Conservation (phyloP, 92 coral and sea anemone species). For the Muricea muricata region DNA sequence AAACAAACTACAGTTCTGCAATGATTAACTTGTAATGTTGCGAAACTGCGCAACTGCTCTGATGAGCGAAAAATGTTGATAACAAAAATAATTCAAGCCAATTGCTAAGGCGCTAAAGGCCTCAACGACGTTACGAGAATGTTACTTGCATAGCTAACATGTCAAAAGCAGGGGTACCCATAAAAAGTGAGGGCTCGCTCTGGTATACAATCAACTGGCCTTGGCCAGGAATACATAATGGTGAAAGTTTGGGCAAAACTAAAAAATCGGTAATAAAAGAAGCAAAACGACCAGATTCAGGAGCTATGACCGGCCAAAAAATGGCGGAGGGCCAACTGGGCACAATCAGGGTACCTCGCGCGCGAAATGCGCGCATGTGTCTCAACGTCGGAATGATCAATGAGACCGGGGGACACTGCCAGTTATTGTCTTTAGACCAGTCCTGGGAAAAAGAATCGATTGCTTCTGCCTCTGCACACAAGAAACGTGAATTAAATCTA, state of each 20-base stretch:
- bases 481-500: conserved; percentile 42
- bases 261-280: conserved; percentile 19
- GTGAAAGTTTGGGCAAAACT: conserved; percentile 9
- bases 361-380: conserved; percentile 20
- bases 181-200: neutral
- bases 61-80: neutral
- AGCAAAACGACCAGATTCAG: conserved; percentile 14
- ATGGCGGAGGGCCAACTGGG: conserved; percentile 47
- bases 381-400: conserved; percentile 31
- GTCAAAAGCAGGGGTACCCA: neutral
- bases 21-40: too few relatives aligned
- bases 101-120: neutral
- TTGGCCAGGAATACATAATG: neutral
- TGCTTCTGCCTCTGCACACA: conserved; percentile 6
- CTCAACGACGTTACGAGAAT: neutral
- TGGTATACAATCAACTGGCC: conserved; percentile 9
- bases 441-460: conserved; percentile 37
- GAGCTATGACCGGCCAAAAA: conserved; percentile 46
- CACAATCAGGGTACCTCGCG: conserved; percentile 31
- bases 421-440: conserved; percentile 31
- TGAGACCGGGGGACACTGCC: conserved; percentile 45
- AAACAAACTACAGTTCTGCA: too few relatives aligned
- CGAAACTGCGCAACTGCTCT: too few relatives aligned
- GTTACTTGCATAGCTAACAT: too few relatives aligned
- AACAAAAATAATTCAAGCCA: too few relatives aligned